Conservation (phyloP, 2,113 vertebrate genomes). For the Hyaena hyaena region DNA sequence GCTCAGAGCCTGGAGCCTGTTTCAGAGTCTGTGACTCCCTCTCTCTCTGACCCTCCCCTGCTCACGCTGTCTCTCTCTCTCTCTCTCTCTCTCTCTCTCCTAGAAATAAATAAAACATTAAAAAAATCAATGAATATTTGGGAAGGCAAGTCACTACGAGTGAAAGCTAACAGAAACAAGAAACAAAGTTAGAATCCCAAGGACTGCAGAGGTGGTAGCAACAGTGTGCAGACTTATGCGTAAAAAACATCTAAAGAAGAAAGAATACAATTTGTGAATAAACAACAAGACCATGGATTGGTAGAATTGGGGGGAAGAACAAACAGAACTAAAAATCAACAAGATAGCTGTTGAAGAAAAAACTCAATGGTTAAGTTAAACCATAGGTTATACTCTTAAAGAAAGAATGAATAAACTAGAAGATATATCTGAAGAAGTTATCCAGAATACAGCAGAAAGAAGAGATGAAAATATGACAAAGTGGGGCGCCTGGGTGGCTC, state of each 20-base stretch:
- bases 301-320: not conserved
- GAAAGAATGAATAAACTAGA: not conserved
- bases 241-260: not conserved
- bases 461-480: not conserved
- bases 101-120: no score
- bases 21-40: no score
- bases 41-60: no score
- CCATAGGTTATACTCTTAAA: not conserved
- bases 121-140: not conserved
- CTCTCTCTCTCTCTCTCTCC: no score
- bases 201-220: no score
- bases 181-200: not conserved
- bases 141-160: not conserved
- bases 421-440: not conserved
- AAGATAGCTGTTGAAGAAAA: not conserved
- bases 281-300: not conserved
- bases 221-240: not conserved
- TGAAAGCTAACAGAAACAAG: not conserved
- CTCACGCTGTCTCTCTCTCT: no score
- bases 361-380: not conserved
- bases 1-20: no score
- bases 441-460: not conserved
- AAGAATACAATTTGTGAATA: not conserved
- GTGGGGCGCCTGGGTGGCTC: no score
- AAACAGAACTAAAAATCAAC: not conserved